A percentile compares a stretch with the other conserved stretches of the same genome.
These are phyloP conservation scores for Nomada fabriciana DNA, from an alignment of 2,888 invertebrate genomes.

Conservation along the genomic window DNA sequence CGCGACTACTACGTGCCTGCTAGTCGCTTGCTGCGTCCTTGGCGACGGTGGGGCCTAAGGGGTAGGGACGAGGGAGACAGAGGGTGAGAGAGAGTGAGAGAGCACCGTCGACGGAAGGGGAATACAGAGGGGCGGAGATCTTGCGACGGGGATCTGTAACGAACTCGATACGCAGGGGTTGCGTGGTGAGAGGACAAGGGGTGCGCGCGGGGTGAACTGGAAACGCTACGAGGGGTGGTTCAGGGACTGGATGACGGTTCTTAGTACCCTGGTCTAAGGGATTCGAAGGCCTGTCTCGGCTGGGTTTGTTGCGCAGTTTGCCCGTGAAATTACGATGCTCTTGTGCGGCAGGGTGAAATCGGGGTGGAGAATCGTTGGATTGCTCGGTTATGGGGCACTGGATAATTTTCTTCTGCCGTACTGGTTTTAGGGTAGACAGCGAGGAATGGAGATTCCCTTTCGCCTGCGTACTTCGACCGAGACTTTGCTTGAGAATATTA, in stretches of 20 bases:
- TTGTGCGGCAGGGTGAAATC: background rate
- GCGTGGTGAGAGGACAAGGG: slow-evolving; percentile 57
- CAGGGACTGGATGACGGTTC: slow-evolving; percentile 67
- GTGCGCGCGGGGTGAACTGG: slow-evolving; percentile 12
- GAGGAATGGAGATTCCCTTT: too few relatives aligned
- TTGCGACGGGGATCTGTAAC: slow-evolving; percentile 82
- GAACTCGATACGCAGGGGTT: slow-evolving; percentile 81
- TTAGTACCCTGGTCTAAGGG: slow-evolving; percentile 56
- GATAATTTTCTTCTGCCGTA: too few relatives aligned
- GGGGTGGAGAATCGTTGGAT: too few relatives aligned
- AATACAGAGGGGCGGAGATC: slow-evolving; percentile 76
- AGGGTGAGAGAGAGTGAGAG: background rate
- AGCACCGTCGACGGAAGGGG: slow-evolving; percentile 24
- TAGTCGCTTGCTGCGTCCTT: slow-evolving; percentile 31
- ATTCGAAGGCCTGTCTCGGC: background rate
- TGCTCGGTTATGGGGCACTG: too few relatives aligned
- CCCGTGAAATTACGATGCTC: background rate
- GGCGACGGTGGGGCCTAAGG: slow-evolving; percentile 12
- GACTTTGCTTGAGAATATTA: too few relatives aligned
- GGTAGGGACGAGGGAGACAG: slow-evolving; percentile 2
- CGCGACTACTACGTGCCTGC: slow-evolving; percentile 57
- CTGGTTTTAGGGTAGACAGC: too few relatives aligned
- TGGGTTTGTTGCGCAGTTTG: background rate
- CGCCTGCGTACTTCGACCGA: too few relatives aligned
- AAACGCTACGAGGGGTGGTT: slow-evolving; percentile 65